Base-by-base conservation (phyloP, 2,797 vertebrate genomes). In the Choloepus didactylus region DNA sequence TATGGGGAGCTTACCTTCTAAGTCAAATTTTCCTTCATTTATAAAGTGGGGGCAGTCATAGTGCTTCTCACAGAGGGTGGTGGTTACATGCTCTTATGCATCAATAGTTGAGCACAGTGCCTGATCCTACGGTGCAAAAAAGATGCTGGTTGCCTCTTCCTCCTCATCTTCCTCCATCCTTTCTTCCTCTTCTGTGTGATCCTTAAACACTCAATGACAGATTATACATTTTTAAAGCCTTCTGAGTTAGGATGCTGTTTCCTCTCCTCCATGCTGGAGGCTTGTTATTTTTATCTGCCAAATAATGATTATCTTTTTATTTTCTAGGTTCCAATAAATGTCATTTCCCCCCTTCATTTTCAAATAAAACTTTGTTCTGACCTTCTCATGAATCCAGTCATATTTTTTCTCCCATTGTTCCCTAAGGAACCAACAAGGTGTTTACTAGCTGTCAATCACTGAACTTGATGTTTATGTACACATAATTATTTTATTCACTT, bases 21-120 rank as follows among this genome's bases (percentile, higher is more conserved):
- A 81, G 56, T 15, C 59, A n/a, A 38, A 27, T 90, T 87, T 72
- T 9, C 10, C 73, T 72, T 82, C 60, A 46, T 95, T 81, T 88
- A n/a, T 93, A 72, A 66, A 41, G 49, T 18, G 35, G 4, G 4
- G 56, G 23, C 54, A 60, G 27, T 35, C 41, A 27, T 7, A 21
- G 21, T 3, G n/a, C 19, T 82, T 35, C 31, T 3, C 60, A 2
- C 62, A 41, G 89, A 92, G 59, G 54, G 35, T 1, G 0, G 35
- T 14, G 19, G 35, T 56, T 54, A 8, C 10, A 8, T 27, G 46
- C 44, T 41, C 2, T 92, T 35, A 18, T n/a, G 25, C 6, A 15
- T 41, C 31, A 51, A 6, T 56, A 51, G 3, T 29, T 64, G 23
- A 69, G 23, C 31, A 8, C 9, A 3, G 4, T 49, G 16, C 3